phyloP scores from a whole-genome alignment of 2,888 invertebrate genomes.

The Idaea straminata region DNA sequence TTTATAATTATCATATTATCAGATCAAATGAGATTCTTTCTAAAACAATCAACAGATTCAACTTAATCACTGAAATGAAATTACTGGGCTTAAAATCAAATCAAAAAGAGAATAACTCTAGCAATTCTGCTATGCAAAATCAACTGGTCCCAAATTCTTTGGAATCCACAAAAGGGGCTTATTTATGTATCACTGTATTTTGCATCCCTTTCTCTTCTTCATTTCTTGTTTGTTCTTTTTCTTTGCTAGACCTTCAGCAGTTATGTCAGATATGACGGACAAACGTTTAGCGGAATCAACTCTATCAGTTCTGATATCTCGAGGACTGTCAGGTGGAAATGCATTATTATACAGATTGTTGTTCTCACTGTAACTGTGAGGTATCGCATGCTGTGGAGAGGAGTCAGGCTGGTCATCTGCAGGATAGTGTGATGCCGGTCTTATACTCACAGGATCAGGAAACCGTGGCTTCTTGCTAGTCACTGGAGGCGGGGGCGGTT shows the following conservation, averaged over 20 bases:
- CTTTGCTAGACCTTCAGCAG: constrained; percentile 67
- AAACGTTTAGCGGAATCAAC: constrained; percentile 60
- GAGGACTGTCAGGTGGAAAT: constrained; percentile 54
- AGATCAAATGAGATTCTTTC: not conserved
- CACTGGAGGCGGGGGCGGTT: constrained; percentile 66
- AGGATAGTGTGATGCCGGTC: constrained; percentile 72
- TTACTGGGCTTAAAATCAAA: constrained; percentile 9
- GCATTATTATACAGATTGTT: constrained; percentile 66
- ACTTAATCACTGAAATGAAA: constrained; percentile 10
- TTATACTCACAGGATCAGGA: constrained; percentile 70
- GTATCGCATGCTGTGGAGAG: constrained; percentile 36
- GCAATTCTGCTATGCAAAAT: constrained; percentile 12
- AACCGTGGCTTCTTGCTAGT: constrained; percentile 70
- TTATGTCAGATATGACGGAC: constrained; percentile 73
- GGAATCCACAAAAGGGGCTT: constrained; percentile 18
- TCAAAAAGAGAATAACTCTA: constrained; percentile 9
- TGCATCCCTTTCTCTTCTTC: constrained; percentile 71
- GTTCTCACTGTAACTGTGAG: constrained; percentile 71
- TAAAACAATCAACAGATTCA: constrained; percentile 2
- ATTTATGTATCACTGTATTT: constrained; percentile 57
- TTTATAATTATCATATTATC: not conserved
- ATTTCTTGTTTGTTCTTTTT: constrained; percentile 68
- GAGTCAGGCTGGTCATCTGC: constrained; percentile 50
- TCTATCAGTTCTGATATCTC: constrained; percentile 41
- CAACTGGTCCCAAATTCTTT: constrained; percentile 27